These are phyloP conservation scores for Syngnathus scovelli DNA, from an alignment of 2,113 vertebrate genomes.

Conservation along the genomic window DNA sequence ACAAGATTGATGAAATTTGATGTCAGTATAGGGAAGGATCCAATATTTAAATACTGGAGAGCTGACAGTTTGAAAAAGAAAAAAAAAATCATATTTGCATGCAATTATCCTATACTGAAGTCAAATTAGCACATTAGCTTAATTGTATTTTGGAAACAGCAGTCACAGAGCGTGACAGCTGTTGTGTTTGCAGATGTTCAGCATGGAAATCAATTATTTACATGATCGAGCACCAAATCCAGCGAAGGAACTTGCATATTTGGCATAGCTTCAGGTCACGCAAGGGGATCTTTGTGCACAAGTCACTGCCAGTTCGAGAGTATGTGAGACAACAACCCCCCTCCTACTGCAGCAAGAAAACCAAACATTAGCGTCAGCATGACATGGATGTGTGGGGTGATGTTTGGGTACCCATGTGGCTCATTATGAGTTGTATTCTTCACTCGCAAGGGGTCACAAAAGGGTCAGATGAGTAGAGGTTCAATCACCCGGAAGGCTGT, in stretches of 20 bases:
- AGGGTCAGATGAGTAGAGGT: conserved; percentile 43
- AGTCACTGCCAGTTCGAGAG: neutral
- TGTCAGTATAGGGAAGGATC: no score
- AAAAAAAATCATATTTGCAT: neutral
- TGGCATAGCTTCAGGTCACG: conserved; percentile 33
- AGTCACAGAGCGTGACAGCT: conserved; percentile 37
- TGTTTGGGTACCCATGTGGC: conserved; percentile 33
- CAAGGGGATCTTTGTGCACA: conserved; percentile 22
- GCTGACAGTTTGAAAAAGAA: no score
- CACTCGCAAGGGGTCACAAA: conserved; percentile 44
- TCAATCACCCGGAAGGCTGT: conserved; percentile 49
- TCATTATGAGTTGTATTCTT: conserved; percentile 10
- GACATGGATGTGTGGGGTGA: neutral
- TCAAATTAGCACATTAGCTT: neutral
- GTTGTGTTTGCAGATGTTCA: conserved; percentile 34
- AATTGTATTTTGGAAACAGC: neutral
- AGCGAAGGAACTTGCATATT: conserved; percentile 22
- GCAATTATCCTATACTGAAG: neutral
- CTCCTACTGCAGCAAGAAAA: neutral
- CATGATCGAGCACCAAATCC: conserved; percentile 35
- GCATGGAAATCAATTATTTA: conserved; percentile 50
- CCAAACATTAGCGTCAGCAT: conserved; percentile 2
- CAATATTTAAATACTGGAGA: no score
- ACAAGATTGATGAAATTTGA: no score
- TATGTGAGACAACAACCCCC: neutral